These are phyloP conservation scores for Argyresthia albistria DNA, from an alignment of 2,888 invertebrate genomes.

Conservation along the genomic window DNA sequence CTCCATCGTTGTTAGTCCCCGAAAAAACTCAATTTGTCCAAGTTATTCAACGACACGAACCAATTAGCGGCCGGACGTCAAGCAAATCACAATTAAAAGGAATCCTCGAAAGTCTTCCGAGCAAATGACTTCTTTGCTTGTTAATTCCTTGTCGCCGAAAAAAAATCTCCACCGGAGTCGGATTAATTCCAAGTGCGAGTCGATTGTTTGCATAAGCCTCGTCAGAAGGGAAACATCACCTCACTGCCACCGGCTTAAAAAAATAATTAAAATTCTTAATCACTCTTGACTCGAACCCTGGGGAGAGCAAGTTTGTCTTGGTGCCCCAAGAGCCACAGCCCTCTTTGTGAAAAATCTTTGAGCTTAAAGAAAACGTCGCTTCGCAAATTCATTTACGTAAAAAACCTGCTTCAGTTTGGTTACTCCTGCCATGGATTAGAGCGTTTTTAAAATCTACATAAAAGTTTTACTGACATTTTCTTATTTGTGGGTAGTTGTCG, in stretches of 20 bases:
- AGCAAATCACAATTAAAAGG: constrained; percentile 67
- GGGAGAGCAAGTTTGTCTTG: constrained; percentile 44
- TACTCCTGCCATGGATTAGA: constrained; percentile 25
- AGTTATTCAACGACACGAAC: constrained; percentile 54
- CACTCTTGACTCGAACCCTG: constrained; percentile 66
- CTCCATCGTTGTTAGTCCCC: neutral
- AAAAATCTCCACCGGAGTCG: constrained; percentile 45
- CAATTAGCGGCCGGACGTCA: constrained; percentile 64
- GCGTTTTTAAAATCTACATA: constrained; percentile 4
- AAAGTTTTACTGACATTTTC: neutral
- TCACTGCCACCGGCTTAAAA: constrained; percentile 70
- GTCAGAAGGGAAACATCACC: constrained; percentile 65
- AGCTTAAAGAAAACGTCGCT: constrained; percentile 27
- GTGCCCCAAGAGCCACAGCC: constrained; percentile 17
- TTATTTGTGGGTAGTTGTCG: constrained; percentile 5
- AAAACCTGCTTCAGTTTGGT: constrained; percentile 34
- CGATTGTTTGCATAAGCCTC: constrained; percentile 72
- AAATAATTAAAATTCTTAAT: constrained; percentile 74
- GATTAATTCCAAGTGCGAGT: constrained; percentile 72
- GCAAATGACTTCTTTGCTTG: constrained; percentile 73
- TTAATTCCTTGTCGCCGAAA: constrained; percentile 71
- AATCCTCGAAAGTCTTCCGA: constrained; percentile 68
- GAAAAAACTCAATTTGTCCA: constrained; percentile 42
- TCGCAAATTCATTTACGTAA: constrained; percentile 37
- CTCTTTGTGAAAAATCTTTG: constrained; percentile 7